phyloP scores from a whole-genome alignment of 1,140 invertebrate species.

The Bombus picipes region DNA sequence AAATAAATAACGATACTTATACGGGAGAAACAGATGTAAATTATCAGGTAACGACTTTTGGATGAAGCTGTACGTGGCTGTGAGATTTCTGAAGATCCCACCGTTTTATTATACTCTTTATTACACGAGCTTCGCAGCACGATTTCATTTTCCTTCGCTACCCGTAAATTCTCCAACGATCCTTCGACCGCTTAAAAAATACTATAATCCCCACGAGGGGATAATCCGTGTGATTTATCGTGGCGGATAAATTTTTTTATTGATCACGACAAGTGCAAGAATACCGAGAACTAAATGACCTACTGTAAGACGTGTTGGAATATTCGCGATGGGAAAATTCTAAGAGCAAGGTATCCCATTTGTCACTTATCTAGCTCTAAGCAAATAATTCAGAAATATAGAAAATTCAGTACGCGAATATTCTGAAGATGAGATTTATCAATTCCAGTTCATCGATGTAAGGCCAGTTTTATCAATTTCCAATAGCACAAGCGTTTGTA shows the following conservation, averaged over 20 bases:
- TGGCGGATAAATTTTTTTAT: neutral
- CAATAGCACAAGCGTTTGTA: too few relatives aligned
- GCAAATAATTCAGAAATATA: too few relatives aligned
- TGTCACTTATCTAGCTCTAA: too few relatives aligned
- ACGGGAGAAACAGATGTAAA: too few relatives aligned
- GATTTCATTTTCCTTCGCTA: constrained; percentile 31
- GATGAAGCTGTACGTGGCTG: neutral
- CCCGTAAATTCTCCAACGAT: constrained; percentile 31
- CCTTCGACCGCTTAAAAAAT: constrained; percentile 13
- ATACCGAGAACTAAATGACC: neutral
- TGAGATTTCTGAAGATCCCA: constrained; percentile 21
- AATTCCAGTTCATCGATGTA: too few relatives aligned
- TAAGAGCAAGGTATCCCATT: too few relatives aligned
- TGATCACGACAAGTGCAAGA: neutral
- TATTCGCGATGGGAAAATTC: too few relatives aligned
- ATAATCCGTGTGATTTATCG: constrained; percentile 12
- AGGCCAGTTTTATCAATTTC: too few relatives aligned
- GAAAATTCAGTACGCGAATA: too few relatives aligned
- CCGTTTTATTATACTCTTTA: constrained; percentile 37
- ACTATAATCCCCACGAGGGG: neutral
- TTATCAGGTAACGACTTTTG: neutral
- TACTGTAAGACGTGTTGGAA: too few relatives aligned
- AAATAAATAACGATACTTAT: too few relatives aligned
- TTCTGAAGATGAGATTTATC: too few relatives aligned
- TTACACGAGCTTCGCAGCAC: constrained; percentile 16